These are phyloP conservation scores for Zelostemma sp. DNA, from an alignment of 1,140 invertebrate genomes.

Conservation along the genomic window DNA sequence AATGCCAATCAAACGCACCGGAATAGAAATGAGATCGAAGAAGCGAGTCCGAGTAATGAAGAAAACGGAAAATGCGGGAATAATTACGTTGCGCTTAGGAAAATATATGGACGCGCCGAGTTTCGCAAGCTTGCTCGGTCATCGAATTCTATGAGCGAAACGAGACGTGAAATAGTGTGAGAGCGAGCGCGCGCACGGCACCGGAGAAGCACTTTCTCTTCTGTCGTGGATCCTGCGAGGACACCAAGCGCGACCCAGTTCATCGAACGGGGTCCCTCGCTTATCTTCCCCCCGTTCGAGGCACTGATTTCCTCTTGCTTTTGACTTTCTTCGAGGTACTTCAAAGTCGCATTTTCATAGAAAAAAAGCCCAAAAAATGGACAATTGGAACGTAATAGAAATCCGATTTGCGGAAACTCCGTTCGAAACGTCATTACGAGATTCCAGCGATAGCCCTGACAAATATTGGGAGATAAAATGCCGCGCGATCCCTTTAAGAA, in stretches of 20 bases:
- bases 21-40: too few species aligned
- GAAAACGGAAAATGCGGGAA: constrained; percentile 42
- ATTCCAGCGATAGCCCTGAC: too few species aligned
- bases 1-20: too few species aligned
- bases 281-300: constrained; percentile 22
- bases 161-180: constrained; percentile 59
- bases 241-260: constrained; percentile 61
- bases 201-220: constrained; percentile 58
- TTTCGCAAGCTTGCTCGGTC: constrained; percentile 42
- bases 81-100: constrained; percentile 40
- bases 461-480: not conserved
- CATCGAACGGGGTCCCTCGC: constrained; percentile 21
- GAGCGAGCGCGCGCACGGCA: constrained; percentile 56
- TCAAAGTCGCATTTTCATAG: too few species aligned
- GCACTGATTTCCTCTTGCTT: constrained; percentile 25
- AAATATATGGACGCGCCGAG: constrained; percentile 34
- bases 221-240: constrained; percentile 50
- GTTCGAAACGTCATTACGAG: too few species aligned
- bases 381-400: too few species aligned
- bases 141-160: constrained; percentile 41
- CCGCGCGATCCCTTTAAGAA: too few species aligned
- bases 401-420: too few species aligned
- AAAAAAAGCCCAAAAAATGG: too few species aligned
- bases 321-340: too few species aligned
- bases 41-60: not conserved